phyloP scores from a whole-genome alignment of 2,797 vertebrate genomes.

The Erethizon dorsatum region DNA sequence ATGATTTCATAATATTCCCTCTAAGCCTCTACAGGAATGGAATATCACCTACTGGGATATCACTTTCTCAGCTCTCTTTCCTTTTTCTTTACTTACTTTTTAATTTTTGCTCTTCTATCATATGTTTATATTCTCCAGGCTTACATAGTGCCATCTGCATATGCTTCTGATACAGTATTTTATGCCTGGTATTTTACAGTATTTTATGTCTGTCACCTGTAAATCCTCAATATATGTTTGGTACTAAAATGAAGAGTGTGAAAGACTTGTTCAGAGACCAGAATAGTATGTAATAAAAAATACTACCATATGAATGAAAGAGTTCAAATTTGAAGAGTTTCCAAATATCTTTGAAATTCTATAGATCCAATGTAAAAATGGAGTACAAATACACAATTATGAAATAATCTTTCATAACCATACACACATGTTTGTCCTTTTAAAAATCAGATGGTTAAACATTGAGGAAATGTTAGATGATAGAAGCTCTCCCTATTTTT shows the following conservation, averaged over 20 bases:
- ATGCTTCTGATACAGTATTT: not conserved
- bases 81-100: not conserved
- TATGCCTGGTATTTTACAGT: no score
- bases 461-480: not conserved
- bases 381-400: not conserved
- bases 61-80: not conserved
- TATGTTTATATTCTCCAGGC: not conserved
- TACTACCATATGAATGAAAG: not conserved
- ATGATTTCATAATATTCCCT: not conserved
- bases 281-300: not conserved
- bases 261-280: not conserved
- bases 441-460: not conserved
- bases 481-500: not conserved
- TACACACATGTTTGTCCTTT: not conserved
- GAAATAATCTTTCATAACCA: not conserved
- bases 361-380: not conserved
- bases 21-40: not conserved
- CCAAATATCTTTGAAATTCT: not conserved
- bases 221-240: not conserved
- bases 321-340: not conserved
- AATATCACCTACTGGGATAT: not conserved
- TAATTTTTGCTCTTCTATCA: not conserved
- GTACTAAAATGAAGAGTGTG: not conserved
- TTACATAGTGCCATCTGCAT: not conserved
- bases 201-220: not conserved